A percentile compares a stretch with the other conserved stretches of the same genome.
Conservation (phyloP, 2,113 vertebrate species). For the Amblyornis subalaris region DNA sequence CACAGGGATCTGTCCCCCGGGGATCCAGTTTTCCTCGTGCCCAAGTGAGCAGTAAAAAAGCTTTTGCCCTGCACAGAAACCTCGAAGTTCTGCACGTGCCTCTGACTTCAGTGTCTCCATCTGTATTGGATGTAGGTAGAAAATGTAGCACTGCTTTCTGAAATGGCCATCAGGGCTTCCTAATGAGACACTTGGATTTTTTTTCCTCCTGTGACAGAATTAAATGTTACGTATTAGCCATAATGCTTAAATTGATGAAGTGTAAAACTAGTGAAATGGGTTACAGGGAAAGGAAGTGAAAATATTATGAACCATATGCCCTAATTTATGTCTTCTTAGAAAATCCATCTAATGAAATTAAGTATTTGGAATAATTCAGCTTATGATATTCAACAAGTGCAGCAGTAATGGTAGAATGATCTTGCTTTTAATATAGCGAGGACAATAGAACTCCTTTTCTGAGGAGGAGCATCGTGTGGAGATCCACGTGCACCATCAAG, state of each 20-base stretch:
- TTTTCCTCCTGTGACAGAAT: neutral
- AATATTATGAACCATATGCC: constrained; percentile 7
- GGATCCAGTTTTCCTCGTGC: neutral
- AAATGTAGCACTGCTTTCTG: neutral
- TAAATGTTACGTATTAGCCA: constrained; percentile 19
- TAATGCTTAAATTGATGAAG: constrained; percentile 50
- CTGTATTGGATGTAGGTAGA: neutral
- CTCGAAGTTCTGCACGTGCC: neutral
- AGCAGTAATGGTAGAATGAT: neutral
- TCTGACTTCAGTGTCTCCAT: neutral
- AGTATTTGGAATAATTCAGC: constrained; percentile 9
- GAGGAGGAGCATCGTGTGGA: neutral
- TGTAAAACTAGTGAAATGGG: constrained; percentile 44
- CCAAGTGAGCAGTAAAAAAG: neutral
- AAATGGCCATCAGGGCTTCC: constrained; percentile 4
- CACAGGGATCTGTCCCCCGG: neutral
- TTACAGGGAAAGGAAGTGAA: constrained; percentile 28
- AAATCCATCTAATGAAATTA: constrained; percentile 20
- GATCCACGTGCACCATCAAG: neutral
- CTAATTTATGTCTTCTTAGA: constrained; percentile 20
- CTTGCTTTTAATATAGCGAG: neutral
- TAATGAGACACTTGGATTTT: constrained; percentile 28
- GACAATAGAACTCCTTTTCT: neutral
- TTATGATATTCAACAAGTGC: neutral
- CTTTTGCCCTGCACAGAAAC: neutral